Percentiles rank a stretch among this genome's conserved stretches.
Conservation (phyloP, 2,113 vertebrate species). For the Salminus brasiliensis region DNA sequence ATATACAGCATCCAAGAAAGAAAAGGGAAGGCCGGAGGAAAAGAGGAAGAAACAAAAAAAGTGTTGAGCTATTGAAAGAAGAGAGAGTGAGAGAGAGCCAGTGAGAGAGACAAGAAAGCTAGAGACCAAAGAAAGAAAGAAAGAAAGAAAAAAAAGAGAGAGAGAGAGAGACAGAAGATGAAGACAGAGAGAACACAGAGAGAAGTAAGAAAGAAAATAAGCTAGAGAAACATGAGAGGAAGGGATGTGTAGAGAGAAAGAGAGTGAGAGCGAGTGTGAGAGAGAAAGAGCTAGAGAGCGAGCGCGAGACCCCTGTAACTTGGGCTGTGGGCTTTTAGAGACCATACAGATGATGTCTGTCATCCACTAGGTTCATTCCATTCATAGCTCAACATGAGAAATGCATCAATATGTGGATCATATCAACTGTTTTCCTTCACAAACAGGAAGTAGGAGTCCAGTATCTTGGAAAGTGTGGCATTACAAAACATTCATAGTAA, state of each 20-base stretch:
- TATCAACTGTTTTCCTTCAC: background rate
- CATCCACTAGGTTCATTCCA: background rate
- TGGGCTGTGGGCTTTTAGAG: background rate
- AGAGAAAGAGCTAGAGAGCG: background rate
- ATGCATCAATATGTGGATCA: background rate
- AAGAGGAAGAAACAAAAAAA: conserved; percentile 15
- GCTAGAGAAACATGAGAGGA: conserved; percentile 32
- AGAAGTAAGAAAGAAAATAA: background rate
- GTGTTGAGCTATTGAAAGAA: background rate
- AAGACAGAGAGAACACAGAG: background rate
- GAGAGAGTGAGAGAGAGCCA: conserved; percentile 1
- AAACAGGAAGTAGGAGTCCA: background rate
- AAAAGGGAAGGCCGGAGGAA: conserved; percentile 1
- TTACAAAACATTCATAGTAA: background rate
- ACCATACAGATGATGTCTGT: background rate
- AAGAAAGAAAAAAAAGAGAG: background rate
- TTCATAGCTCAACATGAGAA: background rate
- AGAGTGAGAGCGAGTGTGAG: background rate
- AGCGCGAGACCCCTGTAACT: too few species aligned
- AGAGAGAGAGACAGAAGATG: conserved; percentile 3
- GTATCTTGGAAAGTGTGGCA: background rate
- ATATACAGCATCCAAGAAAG: conserved; percentile 34
- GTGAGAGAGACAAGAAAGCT: too few species aligned
- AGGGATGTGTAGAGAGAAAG: conserved; percentile 51
- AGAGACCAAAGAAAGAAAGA: too few species aligned